Evolutionary conservation across 2,888 invertebrate genomes (phyloP).

Genomic region (Drepana falcataria): DNA sequence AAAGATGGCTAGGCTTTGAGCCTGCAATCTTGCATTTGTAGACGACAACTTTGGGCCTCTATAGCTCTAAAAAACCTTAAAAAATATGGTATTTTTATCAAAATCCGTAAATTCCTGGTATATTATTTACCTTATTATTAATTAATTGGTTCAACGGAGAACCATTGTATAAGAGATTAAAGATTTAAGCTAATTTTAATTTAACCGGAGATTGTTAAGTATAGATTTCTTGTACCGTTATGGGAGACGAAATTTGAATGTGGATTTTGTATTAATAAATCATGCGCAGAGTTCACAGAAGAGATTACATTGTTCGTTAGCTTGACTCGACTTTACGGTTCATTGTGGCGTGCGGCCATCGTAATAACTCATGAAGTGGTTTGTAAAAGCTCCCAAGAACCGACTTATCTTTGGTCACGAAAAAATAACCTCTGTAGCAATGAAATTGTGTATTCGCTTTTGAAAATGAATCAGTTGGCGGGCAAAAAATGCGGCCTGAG

Average conservation of each 20-base stretch:
- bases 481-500: not conserved
- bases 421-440: slow-evolving; percentile 12
- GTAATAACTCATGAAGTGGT: slow-evolving; percentile 34
- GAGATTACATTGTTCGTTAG: slow-evolving; percentile 60
- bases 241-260: slow-evolving; percentile 41
- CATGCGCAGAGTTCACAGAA: slow-evolving; percentile 42
- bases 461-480: slow-evolving; percentile 2
- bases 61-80: too few relatives aligned
- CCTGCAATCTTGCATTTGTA: too few relatives aligned
- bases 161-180: not conserved
- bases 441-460: slow-evolving; percentile 1
- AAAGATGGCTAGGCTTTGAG: too few relatives aligned
- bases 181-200: slow-evolving; percentile 24
- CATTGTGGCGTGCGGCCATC: slow-evolving; percentile 44
- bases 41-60: too few relatives aligned
- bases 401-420: slow-evolving; percentile 12
- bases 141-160: not conserved
- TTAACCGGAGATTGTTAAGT: slow-evolving; percentile 37
- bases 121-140: not conserved
- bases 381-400: slow-evolving; percentile 18
- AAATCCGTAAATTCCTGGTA: not conserved
- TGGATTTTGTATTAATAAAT: slow-evolving; percentile 51
- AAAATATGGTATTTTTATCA: too few relatives aligned
- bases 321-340: slow-evolving; percentile 42
- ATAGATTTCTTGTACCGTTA: slow-evolving; percentile 42